Evolutionary conservation across 1,140 invertebrate species (phyloP), one percentile per base, ranked within the genome.

Genomic region (Octopus bimaculoides): DNA sequence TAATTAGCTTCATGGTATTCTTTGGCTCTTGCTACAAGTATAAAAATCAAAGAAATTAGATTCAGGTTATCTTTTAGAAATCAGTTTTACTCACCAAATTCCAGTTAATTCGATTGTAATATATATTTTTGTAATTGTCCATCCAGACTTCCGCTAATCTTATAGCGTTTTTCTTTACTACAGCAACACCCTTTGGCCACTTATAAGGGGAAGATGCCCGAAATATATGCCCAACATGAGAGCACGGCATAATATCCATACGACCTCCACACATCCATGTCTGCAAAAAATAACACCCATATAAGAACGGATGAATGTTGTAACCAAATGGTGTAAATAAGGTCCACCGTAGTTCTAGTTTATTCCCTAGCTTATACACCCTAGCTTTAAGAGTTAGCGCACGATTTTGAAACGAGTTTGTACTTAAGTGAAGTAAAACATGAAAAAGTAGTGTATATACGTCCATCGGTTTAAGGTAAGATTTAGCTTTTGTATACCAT

Each of bases 191-290:
- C 5, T 82, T 79, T n/a, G 81, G 56, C 82, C 83, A 85, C 10
- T 83, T 82, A 91, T 99, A 99, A 52, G 98, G 98, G 82, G 87
- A 98, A 82, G 96, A 96, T 89, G 98, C 98, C 12, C 98, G 92
- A 89, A 99, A 99, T n/a, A 99, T 93, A 90, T 99, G 98, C 0
- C 97, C 98, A 0, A 99, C 98, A 87, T 97, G 95, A 10, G 97
- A 99, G 89, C 98, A 99, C 0, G 98, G 96, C 0, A 94, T 94
- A 71, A 99, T 99, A 90, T 99, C 95, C 0, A 99, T 93, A 71
- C 92, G 93, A 0, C 98, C 98, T 0, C 98, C 98, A 88, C 98
- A 99, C 91, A 98, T 97, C 98, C 98, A 99, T 0, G 97, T 94
- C 87, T 97, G 83, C 4, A n/a, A 10, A 71, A 71, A 56, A 41